A percentile compares a stretch with the other conserved stretches of the same genome.
phyloP scores from a whole-genome alignment of 1,140 invertebrate genomes.

The Sitophilus oryzae region DNA sequence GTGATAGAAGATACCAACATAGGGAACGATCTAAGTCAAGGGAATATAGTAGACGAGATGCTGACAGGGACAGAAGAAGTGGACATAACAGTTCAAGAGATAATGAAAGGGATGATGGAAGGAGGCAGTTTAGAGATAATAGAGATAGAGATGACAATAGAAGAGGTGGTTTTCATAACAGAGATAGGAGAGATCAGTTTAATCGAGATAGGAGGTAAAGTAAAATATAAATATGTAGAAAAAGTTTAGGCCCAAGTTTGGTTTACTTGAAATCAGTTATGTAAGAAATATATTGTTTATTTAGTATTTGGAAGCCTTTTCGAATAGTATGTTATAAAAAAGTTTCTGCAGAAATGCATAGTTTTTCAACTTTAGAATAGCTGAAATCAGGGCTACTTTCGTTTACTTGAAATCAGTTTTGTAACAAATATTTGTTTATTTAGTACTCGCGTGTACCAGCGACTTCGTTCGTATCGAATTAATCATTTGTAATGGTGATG shows the following conservation, averaged over 20 bases:
- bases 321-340: too few species aligned
- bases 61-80: conserved; percentile 15
- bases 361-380: too few species aligned
- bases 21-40: conserved; percentile 28
- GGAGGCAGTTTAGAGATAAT: conserved; percentile 4
- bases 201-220: conserved; percentile 27
- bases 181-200: conserved; percentile 18
- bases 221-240: background rate
- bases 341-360: too few species aligned
- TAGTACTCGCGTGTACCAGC: too few species aligned
- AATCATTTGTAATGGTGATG: too few species aligned
- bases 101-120: conserved; percentile 15
- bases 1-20: conserved; percentile 20
- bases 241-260: conserved; percentile 9
- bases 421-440: too few species aligned
- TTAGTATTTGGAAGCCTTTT: too few species aligned
- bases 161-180: conserved; percentile 3
- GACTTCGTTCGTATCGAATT: too few species aligned
- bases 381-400: too few species aligned
- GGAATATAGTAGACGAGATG: conserved; percentile 23
- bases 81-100: conserved; percentile 9
- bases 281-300: too few species aligned
- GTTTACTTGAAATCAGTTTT: too few species aligned
- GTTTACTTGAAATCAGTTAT: background rate
- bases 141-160: conserved; percentile 16